These are phyloP conservation scores for Andrena fulva DNA, from an alignment of 2,888 invertebrate species.

Conservation along the genomic window DNA sequence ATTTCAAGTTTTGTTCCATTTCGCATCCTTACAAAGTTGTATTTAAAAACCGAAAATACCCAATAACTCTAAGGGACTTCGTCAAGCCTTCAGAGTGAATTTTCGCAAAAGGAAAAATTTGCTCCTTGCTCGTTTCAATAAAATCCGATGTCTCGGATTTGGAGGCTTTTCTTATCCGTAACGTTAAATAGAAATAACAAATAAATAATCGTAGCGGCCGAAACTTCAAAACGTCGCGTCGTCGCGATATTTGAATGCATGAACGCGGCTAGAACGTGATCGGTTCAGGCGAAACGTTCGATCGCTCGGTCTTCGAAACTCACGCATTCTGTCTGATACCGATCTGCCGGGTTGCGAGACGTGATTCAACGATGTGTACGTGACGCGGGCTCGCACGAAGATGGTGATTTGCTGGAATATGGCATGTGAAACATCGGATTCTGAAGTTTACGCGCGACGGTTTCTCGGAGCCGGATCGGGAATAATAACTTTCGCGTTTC, in stretches of 20 bases:
- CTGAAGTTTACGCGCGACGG: slow-evolving; percentile 78
- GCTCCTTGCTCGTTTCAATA: too few species aligned
- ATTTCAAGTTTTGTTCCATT: too few species aligned
- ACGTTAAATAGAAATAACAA: not conserved
- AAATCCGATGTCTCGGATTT: too few species aligned
- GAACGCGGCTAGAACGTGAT: slow-evolving; percentile 54
- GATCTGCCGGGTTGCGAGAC: slow-evolving; percentile 58
- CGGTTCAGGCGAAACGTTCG: slow-evolving; percentile 56
- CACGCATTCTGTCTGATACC: slow-evolving; percentile 61
- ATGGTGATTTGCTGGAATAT: slow-evolving; percentile 65
- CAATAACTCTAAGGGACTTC: too few species aligned
- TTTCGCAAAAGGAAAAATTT: too few species aligned
- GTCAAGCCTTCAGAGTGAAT: too few species aligned
- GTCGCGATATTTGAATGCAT: slow-evolving; percentile 58
- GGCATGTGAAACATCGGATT: slow-evolving; percentile 81
- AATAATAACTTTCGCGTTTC: slow-evolving; percentile 83
- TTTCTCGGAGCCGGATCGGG: slow-evolving; percentile 76
- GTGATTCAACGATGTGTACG: slow-evolving; percentile 54
- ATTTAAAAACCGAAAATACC: too few species aligned
- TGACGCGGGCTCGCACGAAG: slow-evolving; percentile 38
- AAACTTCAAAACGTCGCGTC: slow-evolving; percentile 41
- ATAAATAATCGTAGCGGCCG: not conserved
- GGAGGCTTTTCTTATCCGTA: not conserved
- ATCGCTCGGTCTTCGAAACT: slow-evolving; percentile 58
- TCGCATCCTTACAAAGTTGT: too few species aligned